phyloP scores from a whole-genome alignment of 2,888 invertebrate genomes.

The Chymomyza caudatula region DNA sequence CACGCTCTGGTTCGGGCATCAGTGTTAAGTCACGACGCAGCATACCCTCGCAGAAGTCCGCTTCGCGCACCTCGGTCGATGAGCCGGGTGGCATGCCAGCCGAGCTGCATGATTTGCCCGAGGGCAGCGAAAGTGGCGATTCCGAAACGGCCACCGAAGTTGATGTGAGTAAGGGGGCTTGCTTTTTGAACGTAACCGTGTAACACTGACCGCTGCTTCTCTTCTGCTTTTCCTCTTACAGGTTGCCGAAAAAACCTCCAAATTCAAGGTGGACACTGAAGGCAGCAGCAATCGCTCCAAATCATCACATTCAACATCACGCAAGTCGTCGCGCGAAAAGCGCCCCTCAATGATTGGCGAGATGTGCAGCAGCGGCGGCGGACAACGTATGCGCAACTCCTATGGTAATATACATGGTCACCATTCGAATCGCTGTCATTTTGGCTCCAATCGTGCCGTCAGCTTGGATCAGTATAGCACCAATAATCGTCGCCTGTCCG shows the following conservation, averaged over 20 bases:
- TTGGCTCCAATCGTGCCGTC: slow-evolving; percentile 78
- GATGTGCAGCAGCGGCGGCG: slow-evolving; percentile 77
- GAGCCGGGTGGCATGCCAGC: slow-evolving; percentile 78
- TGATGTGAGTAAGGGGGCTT: slow-evolving; percentile 82
- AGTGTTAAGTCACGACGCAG: slow-evolving; percentile 80
- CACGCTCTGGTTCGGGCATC: slow-evolving; percentile 79
- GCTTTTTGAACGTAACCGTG: no score
- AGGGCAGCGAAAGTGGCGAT: slow-evolving; percentile 81
- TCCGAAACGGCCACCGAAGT: slow-evolving; percentile 86
- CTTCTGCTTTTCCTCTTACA: no score
- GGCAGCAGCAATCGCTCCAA: slow-evolving; percentile 81
- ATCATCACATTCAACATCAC: slow-evolving; percentile 82
- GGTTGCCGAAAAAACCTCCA: slow-evolving; percentile 84
- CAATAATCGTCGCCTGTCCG: slow-evolving; percentile 77
- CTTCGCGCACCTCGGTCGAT: slow-evolving; percentile 80
- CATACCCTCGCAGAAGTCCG: slow-evolving; percentile 78
- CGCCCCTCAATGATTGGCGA: slow-evolving; percentile 78
- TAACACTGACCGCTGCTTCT: neutral
- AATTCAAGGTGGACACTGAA: slow-evolving; percentile 87
- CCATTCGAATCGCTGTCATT: slow-evolving; percentile 76
- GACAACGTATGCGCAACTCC: slow-evolving; percentile 77
- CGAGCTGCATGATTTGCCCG: slow-evolving; percentile 80
- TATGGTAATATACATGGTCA: slow-evolving; percentile 78
- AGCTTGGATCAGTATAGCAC: slow-evolving; percentile 78
- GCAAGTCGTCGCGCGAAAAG: slow-evolving; percentile 84